Evolutionary conservation across 2,797 vertebrate genomes (phyloP).

Genomic region (Premnoplex brunnescens): DNA sequence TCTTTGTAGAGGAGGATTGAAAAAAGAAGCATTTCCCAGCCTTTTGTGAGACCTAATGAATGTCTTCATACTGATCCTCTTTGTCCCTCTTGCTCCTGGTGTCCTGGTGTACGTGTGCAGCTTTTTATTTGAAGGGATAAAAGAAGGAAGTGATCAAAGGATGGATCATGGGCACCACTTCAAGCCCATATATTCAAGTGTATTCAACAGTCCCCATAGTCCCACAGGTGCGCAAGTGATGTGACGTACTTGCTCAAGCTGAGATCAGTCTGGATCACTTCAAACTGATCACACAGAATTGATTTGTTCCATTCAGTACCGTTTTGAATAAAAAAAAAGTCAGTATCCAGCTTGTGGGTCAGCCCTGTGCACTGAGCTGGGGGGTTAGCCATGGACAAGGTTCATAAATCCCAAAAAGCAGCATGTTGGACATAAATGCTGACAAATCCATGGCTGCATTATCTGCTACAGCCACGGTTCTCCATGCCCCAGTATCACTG

Average conservation of each 20-base stretch:
- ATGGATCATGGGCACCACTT: fast-evolving
- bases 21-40: neutral
- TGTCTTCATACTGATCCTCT: neutral
- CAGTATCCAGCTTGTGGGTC: neutral
- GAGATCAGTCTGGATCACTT: neutral
- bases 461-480: fast-evolving
- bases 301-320: neutral
- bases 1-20: neutral
- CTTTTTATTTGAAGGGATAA: neutral
- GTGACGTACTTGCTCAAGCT: neutral
- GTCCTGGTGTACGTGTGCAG: fast-evolving
- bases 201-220: fast-evolving
- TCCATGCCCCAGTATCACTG: fast-evolving
- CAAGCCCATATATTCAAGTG: neutral
- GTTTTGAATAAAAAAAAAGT: neutral
- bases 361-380: neutral
- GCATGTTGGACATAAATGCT: fast-evolving
- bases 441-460: neutral
- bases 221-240: fast-evolving
- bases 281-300: neutral
- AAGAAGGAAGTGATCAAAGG: neutral
- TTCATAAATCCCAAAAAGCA: neutral
- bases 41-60: neutral
- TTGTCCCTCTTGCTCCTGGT: neutral
- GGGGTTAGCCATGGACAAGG: neutral